Evolutionary conservation across 2,888 invertebrate genomes (phyloP), one percentile per base, ranked within the genome.

Genomic region (Pomacea canaliculata): DNA sequence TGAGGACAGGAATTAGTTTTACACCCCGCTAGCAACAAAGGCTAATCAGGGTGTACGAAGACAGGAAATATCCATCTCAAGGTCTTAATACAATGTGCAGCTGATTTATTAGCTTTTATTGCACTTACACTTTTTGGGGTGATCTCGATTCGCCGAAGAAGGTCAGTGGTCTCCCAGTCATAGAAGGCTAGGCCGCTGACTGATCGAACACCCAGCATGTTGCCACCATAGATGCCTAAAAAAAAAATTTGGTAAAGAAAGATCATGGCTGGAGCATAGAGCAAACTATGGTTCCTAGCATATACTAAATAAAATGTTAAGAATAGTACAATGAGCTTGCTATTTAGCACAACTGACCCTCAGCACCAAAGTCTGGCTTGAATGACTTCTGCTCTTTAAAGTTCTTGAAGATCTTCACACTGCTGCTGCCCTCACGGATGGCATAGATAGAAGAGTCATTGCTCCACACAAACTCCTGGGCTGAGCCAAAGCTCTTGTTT

Each of bases 391-490:
- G 94, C 89, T 99, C 98, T 90, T 99, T 99, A 92, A 99, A 99
- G 91, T 99, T 99, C 89, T 98, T 98, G 92, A 97, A 99, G 65
- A 99, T 94, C 87, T 91, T 96, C 46, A 99, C 95, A 1, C 95
- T 95, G 72, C 96, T 96, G 69, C 95, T 95, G 77, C 95, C 96
- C 91, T 99, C 99, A 37, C 97, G 92, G 76, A 93, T 92, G 73
- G 93, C 93, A 87, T 93, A 94, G 80, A 98, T 96, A 68, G 97
- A 97, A 59, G 98, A 97, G 90, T 99, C 99, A 67, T 85, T 85
- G 0, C 97, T 97, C 99, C 99, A 99, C 0, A 99, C 99, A 90
- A 99, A 99, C 92, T 99, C 99, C 86, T 98, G 96, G 0, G 98
- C 99, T 18, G 96, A 95, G 0, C 99, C 99, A 90, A 99, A 99